These are phyloP conservation scores for Parapristionchus giblindavisi DNA, from an alignment of 2,888 invertebrate genomes.

Conservation along the genomic window DNA sequence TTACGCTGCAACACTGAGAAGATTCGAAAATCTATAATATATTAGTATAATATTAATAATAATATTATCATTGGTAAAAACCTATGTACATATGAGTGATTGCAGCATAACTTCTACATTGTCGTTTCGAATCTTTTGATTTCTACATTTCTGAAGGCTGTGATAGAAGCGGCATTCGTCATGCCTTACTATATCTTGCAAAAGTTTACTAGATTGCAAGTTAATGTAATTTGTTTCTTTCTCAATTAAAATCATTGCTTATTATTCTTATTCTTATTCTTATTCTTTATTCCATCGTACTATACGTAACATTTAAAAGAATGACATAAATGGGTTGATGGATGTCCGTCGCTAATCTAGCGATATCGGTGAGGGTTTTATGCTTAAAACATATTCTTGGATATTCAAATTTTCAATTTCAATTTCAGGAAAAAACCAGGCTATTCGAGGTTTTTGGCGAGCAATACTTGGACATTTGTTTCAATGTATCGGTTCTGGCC, in stretches of 20 bases:
- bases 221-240: not conserved
- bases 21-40: too few relatives aligned
- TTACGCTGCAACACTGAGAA: too few relatives aligned
- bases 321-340: too few relatives aligned
- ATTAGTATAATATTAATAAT: too few relatives aligned
- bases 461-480: not conserved
- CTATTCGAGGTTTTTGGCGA: not conserved
- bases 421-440: not conserved
- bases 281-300: too few relatives aligned
- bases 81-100: too few relatives aligned
- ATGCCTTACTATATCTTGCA: not conserved
- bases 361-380: too few relatives aligned
- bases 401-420: not conserved
- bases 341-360: too few relatives aligned
- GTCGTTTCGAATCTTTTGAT: not conserved
- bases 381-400: too few relatives aligned
- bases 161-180: not conserved
- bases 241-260: not conserved
- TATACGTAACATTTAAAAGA: too few relatives aligned
- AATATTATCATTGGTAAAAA: too few relatives aligned
- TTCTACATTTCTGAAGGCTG: not conserved
- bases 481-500: constrained; percentile 20
- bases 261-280: not conserved
- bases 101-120: not conserved
- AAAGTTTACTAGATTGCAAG: not conserved